These are phyloP conservation scores for Triplophysa siluroides DNA, from an alignment of 2,113 vertebrate genomes.

Conservation along the genomic window DNA sequence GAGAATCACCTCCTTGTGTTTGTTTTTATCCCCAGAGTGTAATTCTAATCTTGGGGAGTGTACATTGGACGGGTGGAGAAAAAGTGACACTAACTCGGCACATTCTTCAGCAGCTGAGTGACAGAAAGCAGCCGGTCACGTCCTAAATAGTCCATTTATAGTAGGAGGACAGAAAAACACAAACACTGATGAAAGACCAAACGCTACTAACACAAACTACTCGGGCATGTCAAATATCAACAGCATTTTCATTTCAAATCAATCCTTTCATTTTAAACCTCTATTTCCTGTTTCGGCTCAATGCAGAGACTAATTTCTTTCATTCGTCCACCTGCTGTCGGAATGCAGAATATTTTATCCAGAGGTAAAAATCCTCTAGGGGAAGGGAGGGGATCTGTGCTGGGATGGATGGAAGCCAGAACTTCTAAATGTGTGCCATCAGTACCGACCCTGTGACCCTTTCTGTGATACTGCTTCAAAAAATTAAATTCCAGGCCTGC, in stretches of 20 bases:
- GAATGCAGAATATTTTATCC: conserved; percentile 43
- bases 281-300: conserved; percentile 38
- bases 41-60: conserved; percentile 30
- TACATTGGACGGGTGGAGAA: conserved; percentile 27
- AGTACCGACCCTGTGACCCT: conserved; percentile 18
- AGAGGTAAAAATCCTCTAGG: conserved; percentile 39
- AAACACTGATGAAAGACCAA: conserved; percentile 42
- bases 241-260: conserved; percentile 61
- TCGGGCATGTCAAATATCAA: conserved; percentile 55
- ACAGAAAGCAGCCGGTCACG: conserved; percentile 41
- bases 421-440: conserved; percentile 9
- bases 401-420: conserved; percentile 35
- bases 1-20: conserved; percentile 41
- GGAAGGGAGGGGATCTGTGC: neutral
- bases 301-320: conserved; percentile 53
- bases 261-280: conserved; percentile 54
- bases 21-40: conserved; percentile 28
- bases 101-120: conserved; percentile 60
- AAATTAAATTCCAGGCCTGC: neutral
- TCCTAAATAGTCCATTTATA: conserved; percentile 37
- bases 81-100: conserved; percentile 62
- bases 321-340: conserved; percentile 28
- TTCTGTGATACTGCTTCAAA: conserved; percentile 18
- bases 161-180: conserved; percentile 6
- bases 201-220: conserved; percentile 41